Base-by-base conservation (phyloP, 2,888 invertebrate species). In the Vannuccia rotundouncinata region DNA sequence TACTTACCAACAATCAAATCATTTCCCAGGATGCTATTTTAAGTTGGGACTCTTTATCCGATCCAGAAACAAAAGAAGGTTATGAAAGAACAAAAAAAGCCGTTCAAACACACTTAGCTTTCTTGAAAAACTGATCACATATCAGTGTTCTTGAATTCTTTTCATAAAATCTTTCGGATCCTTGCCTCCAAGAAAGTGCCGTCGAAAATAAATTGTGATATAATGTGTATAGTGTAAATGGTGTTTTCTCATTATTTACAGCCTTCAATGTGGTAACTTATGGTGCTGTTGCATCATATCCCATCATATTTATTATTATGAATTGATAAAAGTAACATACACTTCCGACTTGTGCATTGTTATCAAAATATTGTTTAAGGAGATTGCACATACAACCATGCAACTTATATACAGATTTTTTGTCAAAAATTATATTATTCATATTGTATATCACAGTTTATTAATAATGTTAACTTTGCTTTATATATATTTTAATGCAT, bases 171-270 rank as follows among this genome's bases (percentile, higher is more conserved):
- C 66, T 66, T 22, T 2, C 13, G 17, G 25, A 22, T 5, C 13
- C 5, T 22, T n/a, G 13, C 5, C 25, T 5, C 66, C 10, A 2
- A 66, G 2, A 66, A 22, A 66, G 66, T 66, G 10, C 66, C 66
- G 66, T 66, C 66, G 66, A 66, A 5, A 66, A n/a, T n/a, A 5
- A 66, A 66, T n/a, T 66, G 66, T 66, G 66, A 66, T 66, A 66
- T 66, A 66, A 66, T 66, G 66, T 66, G 17, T 66, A 66, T 66
- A 66, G 66, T 66, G 66, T 66, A 66, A n/a, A 66, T 66, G 66
- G 66, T 66, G 66, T 66, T 66, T 66, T 66, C 66, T 66, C 66
- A 66, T 66, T 66, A 45, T 45, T 45, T 10, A 45, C 45, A 45
- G 45, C 45, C 45, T 45, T 45, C 17, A 10, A 45, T 45, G 17